Percentiles rank a stretch among this genome's conserved stretches.
Conservation (phyloP, 37 sponge, comb jelly and placozoan genomes). For the Spongia lamella region DNA sequence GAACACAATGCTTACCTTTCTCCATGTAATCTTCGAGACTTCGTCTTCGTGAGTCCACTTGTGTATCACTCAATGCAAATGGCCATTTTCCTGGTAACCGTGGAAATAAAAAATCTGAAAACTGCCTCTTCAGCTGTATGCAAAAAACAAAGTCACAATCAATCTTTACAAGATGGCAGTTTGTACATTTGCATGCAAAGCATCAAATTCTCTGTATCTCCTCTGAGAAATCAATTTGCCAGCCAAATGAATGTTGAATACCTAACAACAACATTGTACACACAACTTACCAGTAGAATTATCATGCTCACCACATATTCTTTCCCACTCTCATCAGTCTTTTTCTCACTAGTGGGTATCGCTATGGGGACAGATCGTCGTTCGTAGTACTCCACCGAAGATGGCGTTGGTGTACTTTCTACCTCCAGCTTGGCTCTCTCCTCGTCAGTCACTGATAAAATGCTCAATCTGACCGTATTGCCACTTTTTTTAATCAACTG, state of each 20-base stretch:
- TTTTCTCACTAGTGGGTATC: slow-evolving; percentile 62
- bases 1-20: slow-evolving; percentile 56
- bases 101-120: slow-evolving; percentile 84
- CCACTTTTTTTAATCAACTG: slow-evolving; percentile 78
- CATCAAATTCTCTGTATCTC: slow-evolving; percentile 82
- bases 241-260: slow-evolving; percentile 72
- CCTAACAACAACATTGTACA: too few relatives aligned
- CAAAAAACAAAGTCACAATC: not conserved
- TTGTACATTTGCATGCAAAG: slow-evolving; percentile 74
- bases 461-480: slow-evolving; percentile 46
- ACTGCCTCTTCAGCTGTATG: slow-evolving; percentile 85
- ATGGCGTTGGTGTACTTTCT: slow-evolving; percentile 33
- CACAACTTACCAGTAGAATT: too few relatives aligned
- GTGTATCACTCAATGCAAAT: slow-evolving; percentile 77
- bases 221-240: slow-evolving; percentile 31
- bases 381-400: slow-evolving; percentile 69
- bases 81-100: slow-evolving; percentile 95
- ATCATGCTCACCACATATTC: slow-evolving; percentile 65
- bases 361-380: slow-evolving; percentile 72
- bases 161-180: not conserved
- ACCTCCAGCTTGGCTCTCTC: slow-evolving; percentile 81
- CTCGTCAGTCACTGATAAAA: slow-evolving; percentile 81
- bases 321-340: slow-evolving; percentile 51
- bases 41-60: slow-evolving; percentile 81
- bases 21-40: slow-evolving; percentile 88